A percentile compares a stretch with the other conserved stretches of the same genome.
These are phyloP conservation scores for Apodemus sylvaticus DNA, from an alignment of 2,113 vertebrate genomes.

Conservation along the genomic window DNA sequence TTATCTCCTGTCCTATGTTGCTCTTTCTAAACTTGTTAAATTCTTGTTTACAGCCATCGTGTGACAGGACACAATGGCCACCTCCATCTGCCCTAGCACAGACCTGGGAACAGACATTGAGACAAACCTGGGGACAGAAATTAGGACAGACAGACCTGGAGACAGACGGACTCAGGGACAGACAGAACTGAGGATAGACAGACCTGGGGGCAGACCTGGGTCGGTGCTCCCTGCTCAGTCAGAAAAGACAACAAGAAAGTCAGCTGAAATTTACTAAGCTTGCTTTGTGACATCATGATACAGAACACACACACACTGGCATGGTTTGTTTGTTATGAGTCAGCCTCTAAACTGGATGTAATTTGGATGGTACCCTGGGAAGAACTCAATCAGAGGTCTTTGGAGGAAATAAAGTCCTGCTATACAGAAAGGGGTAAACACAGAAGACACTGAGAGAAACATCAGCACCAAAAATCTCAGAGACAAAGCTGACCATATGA, in stretches of 20 bases:
- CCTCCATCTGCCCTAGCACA: not conserved
- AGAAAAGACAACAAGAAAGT: not conserved
- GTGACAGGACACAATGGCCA: not conserved
- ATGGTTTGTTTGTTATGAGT: not conserved
- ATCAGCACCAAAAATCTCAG: not conserved
- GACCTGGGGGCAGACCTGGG: not conserved
- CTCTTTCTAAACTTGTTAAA: not conserved
- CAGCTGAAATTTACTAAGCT: constrained; percentile 3
- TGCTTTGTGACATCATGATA: not conserved
- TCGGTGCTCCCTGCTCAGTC: not conserved
- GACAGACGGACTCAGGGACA: too few relatives aligned
- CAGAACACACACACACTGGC: not conserved
- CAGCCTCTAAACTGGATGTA: too few relatives aligned
- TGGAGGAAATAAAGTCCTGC: not conserved
- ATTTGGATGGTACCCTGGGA: not conserved
- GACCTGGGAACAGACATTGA: not conserved
- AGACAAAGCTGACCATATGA: not conserved
- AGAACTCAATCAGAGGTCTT: not conserved
- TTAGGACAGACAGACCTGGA: too few relatives aligned
- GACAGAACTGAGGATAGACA: not conserved
- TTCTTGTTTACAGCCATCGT: not conserved
- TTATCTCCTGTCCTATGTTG: not conserved
- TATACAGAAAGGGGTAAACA: too few relatives aligned
- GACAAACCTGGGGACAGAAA: too few relatives aligned
- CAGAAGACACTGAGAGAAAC: not conserved